Evolutionary conservation across 2,797 vertebrate species (phyloP).

Genomic region (Gambelia wislizenii): DNA sequence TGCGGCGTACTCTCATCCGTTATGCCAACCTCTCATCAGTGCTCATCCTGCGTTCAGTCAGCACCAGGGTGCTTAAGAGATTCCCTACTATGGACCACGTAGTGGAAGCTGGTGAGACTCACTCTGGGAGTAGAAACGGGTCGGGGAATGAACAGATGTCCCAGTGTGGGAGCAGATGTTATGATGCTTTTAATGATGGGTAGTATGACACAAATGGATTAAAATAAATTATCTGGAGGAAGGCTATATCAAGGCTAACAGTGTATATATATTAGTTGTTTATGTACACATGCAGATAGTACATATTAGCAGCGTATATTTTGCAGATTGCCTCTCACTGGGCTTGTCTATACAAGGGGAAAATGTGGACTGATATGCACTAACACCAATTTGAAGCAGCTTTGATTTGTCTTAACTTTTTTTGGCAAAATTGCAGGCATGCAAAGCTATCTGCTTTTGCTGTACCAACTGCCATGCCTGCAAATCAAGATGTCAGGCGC

Average conservation of each 20-base stretch:
- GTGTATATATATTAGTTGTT: too few relatives aligned
- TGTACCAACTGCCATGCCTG: too few relatives aligned
- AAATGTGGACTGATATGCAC: too few relatives aligned
- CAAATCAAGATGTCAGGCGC: too few relatives aligned
- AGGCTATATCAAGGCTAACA: not conserved
- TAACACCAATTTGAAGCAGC: too few relatives aligned
- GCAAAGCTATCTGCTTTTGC: too few relatives aligned
- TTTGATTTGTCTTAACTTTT: too few relatives aligned
- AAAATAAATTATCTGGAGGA: not conserved
- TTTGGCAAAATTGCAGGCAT: too few relatives aligned
- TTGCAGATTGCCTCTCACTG: not conserved
- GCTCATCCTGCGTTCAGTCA: slow-evolving; percentile 90
- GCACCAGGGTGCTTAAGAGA: slow-evolving; percentile 87
- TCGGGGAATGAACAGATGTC: too few relatives aligned
- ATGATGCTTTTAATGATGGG: not conserved
- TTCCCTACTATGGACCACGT: slow-evolving; percentile 89
- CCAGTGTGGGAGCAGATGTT: not conserved
- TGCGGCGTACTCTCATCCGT: slow-evolving; percentile 88
- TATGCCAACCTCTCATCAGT: slow-evolving; percentile 90
- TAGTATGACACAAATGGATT: too few relatives aligned
- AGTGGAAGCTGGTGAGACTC: slow-evolving; percentile 85
- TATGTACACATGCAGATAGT: too few relatives aligned
- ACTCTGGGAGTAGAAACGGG: not conserved
- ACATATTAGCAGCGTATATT: not conserved
- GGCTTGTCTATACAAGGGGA: too few relatives aligned